These are phyloP conservation scores for Eucera pruinosa DNA, from an alignment of 2,888 invertebrate species.

Conservation along the genomic window DNA sequence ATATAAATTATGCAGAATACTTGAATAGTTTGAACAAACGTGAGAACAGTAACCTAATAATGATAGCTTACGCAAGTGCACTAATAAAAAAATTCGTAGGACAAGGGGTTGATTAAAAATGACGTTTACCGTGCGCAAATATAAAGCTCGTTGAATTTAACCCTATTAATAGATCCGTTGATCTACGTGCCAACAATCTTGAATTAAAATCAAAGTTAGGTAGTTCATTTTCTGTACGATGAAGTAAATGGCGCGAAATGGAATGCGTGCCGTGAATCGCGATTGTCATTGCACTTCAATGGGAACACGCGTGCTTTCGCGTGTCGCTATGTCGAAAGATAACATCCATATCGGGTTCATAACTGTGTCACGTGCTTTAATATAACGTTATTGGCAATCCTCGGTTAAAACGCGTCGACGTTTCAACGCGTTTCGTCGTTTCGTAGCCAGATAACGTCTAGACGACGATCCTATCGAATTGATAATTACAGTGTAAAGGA, in stretches of 20 bases:
- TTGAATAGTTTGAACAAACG: too few species aligned
- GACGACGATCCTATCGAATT: not conserved
- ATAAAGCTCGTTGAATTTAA: too few species aligned
- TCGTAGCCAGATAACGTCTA: not conserved
- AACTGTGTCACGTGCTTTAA: constrained; percentile 33
- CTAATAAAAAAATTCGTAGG: too few species aligned
- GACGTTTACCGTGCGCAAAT: too few species aligned
- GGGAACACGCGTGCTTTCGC: constrained; percentile 27
- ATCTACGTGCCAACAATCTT: too few species aligned
- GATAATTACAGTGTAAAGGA: not conserved
- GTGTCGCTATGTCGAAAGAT: constrained; percentile 33
- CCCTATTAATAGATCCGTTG: too few species aligned
- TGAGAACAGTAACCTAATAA: too few species aligned
- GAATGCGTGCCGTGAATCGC: constrained; percentile 12
- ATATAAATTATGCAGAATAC: too few species aligned
- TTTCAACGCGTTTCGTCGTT: not conserved
- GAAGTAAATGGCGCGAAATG: not conserved
- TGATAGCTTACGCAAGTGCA: too few species aligned
- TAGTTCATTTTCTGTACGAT: too few species aligned
- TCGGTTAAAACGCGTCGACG: not conserved
- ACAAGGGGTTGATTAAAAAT: too few species aligned
- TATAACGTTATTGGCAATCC: not conserved
- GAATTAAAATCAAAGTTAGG: too few species aligned
- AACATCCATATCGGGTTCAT: constrained; percentile 26
- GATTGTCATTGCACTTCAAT: constrained; percentile 41